Percentiles rank a stretch among this genome's conserved stretches.
Conservation (phyloP, 1,140 invertebrate genomes). For the Kradibia gibbosae region DNA sequence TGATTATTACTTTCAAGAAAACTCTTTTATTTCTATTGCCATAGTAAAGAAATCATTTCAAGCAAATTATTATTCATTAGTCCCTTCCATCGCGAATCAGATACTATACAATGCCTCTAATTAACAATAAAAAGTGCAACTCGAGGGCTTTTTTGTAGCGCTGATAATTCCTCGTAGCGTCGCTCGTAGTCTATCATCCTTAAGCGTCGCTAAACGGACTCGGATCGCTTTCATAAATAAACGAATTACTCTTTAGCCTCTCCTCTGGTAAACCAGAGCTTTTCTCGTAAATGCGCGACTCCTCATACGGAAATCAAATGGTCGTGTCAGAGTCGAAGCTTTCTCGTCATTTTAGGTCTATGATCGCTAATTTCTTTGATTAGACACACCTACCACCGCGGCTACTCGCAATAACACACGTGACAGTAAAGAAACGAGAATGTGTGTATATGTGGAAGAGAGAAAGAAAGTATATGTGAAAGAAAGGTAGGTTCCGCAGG, state of each 20-base stretch:
- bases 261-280: neutral
- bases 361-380: constrained; percentile 43
- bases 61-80: too few relatives aligned
- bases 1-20: too few relatives aligned
- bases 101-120: neutral
- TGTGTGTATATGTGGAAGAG: neutral
- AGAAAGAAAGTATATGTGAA: neutral
- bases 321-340: neutral
- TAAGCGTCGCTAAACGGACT: constrained; percentile 44
- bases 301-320: constrained; percentile 12
- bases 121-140: constrained; percentile 15
- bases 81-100: neutral
- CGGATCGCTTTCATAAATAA: constrained; percentile 46
- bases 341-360: neutral
- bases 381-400: constrained; percentile 15
- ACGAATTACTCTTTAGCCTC: constrained; percentile 4
- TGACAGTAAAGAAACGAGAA: neutral
- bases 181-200: constrained; percentile 37
- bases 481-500: too few relatives aligned
- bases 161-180: constrained; percentile 5
- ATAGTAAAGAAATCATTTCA: too few relatives aligned
- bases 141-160: constrained; percentile 5
- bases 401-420: constrained; percentile 17
- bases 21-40: too few relatives aligned
- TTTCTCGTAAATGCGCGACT: constrained; percentile 10